Percentiles rank a stretch among this genome's conserved stretches.
Conservation (phyloP, 2,113 vertebrate species). For the Lontra canadensis region DNA sequence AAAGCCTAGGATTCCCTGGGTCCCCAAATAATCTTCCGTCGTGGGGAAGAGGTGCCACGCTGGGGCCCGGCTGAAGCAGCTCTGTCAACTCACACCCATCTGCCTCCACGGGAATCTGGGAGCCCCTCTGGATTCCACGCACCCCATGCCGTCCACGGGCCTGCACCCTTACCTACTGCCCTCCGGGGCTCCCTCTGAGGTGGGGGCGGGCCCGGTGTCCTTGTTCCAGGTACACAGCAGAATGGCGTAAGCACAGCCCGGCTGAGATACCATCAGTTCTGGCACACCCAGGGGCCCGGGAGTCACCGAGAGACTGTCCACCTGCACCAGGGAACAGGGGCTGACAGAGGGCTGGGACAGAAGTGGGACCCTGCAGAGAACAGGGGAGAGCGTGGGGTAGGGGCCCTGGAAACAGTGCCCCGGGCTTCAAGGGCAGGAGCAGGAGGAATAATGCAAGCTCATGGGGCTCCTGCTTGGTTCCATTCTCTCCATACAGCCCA, state of each 20-base stretch:
- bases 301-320: constrained; percentile 96
- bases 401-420: background rate
- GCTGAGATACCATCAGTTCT: constrained; percentile 97
- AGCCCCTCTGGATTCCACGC: background rate
- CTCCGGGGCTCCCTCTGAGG: constrained; percentile 71
- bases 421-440: background rate
- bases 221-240: constrained; percentile 94
- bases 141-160: constrained; percentile 56
- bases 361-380: background rate
- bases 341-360: background rate
- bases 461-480: background rate
- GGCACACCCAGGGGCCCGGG: constrained; percentile 90
- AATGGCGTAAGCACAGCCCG: constrained; percentile 95
- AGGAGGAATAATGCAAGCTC: background rate
- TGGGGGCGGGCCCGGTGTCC: constrained; percentile 71
- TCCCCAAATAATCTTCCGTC: background rate
- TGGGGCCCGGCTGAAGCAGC: background rate
- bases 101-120: fast-evolving
- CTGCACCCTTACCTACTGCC: constrained; percentile 79
- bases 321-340: constrained; percentile 81
- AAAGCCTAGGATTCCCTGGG: background rate
- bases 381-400: background rate
- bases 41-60: no score
- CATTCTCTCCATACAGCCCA: background rate
- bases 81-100: background rate